A percentile compares a stretch with the other conserved stretches of the same genome.
Conservation (phyloP, 2,113 vertebrate genomes). For the Atractosteus spatula region DNA sequence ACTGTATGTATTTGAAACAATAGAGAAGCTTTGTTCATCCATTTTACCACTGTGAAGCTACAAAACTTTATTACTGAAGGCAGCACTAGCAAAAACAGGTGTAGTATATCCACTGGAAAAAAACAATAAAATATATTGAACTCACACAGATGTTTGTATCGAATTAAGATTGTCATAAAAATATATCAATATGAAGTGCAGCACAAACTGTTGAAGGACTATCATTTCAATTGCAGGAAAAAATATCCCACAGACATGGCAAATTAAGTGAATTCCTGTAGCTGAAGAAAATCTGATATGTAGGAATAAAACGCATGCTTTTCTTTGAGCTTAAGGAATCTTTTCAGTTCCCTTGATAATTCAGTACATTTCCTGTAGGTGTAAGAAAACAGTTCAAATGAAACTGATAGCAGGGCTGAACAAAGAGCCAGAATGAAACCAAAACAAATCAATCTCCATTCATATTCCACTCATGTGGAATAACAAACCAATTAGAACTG, state of each 20-base stretch:
- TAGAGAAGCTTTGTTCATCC: no score
- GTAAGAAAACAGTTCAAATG: slow-evolving; percentile 27
- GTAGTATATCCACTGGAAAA: no score
- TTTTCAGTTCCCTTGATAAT: slow-evolving; percentile 9
- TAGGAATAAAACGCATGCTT: slow-evolving; percentile 25
- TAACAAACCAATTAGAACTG: slow-evolving; percentile 68
- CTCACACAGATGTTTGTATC: no score
- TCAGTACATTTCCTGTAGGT: slow-evolving; percentile 13
- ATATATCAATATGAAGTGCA: no score
- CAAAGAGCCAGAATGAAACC: slow-evolving; percentile 66
- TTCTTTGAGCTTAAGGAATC: slow-evolving; percentile 35
- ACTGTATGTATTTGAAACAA: no score
- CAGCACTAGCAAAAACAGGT: no score
- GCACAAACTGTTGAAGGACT: no score
- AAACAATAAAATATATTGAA: no score
- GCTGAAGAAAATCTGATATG: slow-evolving; percentile 21
- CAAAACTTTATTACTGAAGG: no score
- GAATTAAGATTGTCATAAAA: no score
- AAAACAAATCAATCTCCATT: slow-evolving; percentile 60
- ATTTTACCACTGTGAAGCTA: no score
- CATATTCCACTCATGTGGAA: slow-evolving; percentile 50
- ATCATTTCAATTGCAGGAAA: no score
- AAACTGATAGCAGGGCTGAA: slow-evolving; percentile 48
- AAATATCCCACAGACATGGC: background rate
- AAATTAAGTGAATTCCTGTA: background rate